Evolutionary conservation across 2,888 invertebrate species (phyloP).

Genomic region (Pseudanteris insignis): DNA sequence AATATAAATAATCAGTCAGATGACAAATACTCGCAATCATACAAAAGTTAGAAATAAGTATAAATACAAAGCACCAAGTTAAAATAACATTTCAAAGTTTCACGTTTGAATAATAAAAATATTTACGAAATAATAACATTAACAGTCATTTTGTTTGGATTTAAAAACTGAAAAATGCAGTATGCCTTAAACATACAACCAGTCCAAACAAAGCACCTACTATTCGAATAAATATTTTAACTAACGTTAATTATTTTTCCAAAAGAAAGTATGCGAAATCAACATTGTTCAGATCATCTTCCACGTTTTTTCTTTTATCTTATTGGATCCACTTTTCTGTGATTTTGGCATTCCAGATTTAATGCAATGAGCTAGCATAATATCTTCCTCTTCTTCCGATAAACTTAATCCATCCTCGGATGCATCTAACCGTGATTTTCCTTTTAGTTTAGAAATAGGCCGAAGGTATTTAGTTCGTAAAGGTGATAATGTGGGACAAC

Average conservation of each 20-base stretch:
- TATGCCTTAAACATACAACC: conserved; percentile 1
- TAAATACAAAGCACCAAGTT: no score
- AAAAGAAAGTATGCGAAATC: neutral
- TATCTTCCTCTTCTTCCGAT: conserved; percentile 69
- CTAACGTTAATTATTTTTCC: neutral
- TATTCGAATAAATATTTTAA: conserved; percentile 8
- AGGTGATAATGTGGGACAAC: conserved; percentile 37
- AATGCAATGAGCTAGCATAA: conserved; percentile 74
- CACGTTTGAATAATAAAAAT: no score
- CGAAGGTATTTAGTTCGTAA: conserved; percentile 32
- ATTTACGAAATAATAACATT: no score
- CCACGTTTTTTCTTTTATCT: conserved; percentile 13
- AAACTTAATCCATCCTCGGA: conserved; percentile 73
- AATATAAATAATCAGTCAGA: no score
- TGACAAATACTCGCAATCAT: no score
- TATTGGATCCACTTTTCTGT: conserved; percentile 15
- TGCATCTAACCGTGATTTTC: conserved; percentile 46
- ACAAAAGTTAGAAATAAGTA: no score
- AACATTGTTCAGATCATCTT: conserved; percentile 32
- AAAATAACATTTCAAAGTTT: no score
- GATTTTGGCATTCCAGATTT: conserved; percentile 72
- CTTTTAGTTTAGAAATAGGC: conserved; percentile 1
- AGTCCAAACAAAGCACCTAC: conserved; percentile 15
- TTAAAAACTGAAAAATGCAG: conserved; percentile 1
- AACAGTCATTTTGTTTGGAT: neutral